Evolutionary conservation across 2,888 invertebrate genomes (phyloP).

Genomic region (Stenodera caucasica): DNA sequence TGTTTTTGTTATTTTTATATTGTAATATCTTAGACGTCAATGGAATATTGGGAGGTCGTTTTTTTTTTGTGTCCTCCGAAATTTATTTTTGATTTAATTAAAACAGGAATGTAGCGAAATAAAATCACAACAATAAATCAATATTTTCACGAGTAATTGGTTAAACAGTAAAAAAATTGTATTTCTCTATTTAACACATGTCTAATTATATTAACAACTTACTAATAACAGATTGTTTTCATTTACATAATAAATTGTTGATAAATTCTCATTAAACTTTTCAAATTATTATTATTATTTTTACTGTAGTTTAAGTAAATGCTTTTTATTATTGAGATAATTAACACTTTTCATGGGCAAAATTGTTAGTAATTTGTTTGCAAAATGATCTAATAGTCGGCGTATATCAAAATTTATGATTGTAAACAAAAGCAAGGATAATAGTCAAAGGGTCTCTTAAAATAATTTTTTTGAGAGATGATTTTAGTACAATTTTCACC

Average conservation of each 20-base stretch:
- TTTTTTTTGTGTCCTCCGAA: no score
- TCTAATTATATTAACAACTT: constrained; percentile 17
- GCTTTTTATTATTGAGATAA: constrained; percentile 18
- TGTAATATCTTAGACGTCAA: constrained; percentile 11
- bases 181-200: constrained; percentile 16
- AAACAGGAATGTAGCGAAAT: no score
- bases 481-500: no score
- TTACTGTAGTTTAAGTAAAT: neutral
- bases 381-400: constrained; percentile 28
- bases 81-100: no score
- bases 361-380: constrained; percentile 25
- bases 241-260: constrained; percentile 24
- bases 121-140: no score
- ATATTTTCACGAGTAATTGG: no score
- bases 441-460: neutral
- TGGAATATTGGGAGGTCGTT: constrained; percentile 23
- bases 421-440: neutral
- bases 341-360: constrained; percentile 28
- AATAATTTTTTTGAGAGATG: no score
- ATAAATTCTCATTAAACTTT: constrained; percentile 14
- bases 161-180: no score
- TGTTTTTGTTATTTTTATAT: neutral
- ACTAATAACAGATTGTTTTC: constrained; percentile 22
- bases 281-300: constrained; percentile 7
- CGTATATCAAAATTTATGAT: constrained; percentile 14